Evolutionary conservation across 1,140 invertebrate genomes (phyloP).

Genomic region (Scaptomyza montana): DNA sequence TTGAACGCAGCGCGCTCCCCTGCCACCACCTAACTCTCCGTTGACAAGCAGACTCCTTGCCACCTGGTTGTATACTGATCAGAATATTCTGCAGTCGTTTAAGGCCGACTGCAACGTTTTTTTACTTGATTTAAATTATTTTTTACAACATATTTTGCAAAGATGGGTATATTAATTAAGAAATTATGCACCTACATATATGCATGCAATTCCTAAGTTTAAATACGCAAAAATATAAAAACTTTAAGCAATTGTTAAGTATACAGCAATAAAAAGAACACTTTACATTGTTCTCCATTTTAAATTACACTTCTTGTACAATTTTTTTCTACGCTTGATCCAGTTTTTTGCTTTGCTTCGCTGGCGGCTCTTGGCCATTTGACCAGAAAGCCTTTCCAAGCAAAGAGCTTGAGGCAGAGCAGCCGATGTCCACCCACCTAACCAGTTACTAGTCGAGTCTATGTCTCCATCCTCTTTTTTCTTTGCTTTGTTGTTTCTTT

Average conservation of each 20-base stretch:
- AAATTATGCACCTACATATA: not conserved
- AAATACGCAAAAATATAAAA: not conserved
- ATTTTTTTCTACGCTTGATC: conserved; percentile 19
- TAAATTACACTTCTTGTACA: conserved; percentile 24
- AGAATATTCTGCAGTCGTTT: too few species aligned
- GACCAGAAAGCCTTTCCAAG: conserved; percentile 15
- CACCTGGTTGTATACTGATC: too few species aligned
- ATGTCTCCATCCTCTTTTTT: conserved; percentile 23
- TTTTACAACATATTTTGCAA: too few species aligned
- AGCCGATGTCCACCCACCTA: conserved; percentile 56
- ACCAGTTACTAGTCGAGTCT: conserved; percentile 47
- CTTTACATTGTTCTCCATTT: conserved; percentile 30
- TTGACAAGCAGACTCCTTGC: too few species aligned
- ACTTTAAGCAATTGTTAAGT: conserved; percentile 11
- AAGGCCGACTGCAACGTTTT: too few species aligned
- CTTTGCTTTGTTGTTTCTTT: not conserved
- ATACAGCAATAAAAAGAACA: conserved; percentile 24
- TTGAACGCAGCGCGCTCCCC: too few species aligned
- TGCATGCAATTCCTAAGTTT: not conserved
- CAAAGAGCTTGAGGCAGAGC: conserved; percentile 17
- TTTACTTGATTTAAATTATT: too few species aligned
- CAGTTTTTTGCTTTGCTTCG: conserved; percentile 13
- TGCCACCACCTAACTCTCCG: too few species aligned
- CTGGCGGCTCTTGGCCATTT: conserved; percentile 25
- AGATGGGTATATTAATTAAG: too few species aligned